Conservation (phyloP, 2,113 vertebrate genomes). For the Tursiops truncatus region DNA sequence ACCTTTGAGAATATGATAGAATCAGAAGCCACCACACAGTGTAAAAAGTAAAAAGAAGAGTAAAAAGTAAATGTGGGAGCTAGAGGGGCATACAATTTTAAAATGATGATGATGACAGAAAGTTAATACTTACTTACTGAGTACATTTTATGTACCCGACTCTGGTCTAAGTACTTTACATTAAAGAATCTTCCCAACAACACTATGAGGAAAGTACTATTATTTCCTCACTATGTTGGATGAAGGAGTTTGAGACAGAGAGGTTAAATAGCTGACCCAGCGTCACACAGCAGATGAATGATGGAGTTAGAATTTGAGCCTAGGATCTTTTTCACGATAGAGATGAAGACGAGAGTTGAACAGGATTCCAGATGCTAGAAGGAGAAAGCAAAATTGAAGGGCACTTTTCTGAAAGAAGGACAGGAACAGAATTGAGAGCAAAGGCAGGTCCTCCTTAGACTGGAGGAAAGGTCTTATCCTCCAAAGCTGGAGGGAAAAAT, state of each 20-base stretch:
- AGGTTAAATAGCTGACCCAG: background rate
- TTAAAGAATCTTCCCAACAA: background rate
- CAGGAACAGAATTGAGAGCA: background rate
- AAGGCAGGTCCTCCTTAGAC: background rate
- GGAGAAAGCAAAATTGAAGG: background rate
- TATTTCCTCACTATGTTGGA: background rate
- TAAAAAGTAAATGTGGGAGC: background rate
- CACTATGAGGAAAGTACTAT: background rate
- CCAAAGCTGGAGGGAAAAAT: background rate
- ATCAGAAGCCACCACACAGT: background rate
- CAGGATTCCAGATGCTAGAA: background rate
- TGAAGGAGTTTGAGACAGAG: background rate
- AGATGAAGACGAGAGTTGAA: background rate
- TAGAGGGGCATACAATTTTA: background rate
- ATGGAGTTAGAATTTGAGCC: background rate
- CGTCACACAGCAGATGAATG: background rate
- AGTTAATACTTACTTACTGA: background rate
- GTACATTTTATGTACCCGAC: background rate
- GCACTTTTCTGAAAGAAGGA: background rate
- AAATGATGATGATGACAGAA: background rate
- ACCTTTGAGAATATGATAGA: background rate
- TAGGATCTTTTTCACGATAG: background rate
- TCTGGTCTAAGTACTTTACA: background rate
- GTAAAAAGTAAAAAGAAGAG: conserved; percentile 11
- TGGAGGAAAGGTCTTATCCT: background rate